Evolutionary conservation across 2,113 vertebrate species (phyloP).

Genomic region (Cryptoleucopteryx plumbea): DNA sequence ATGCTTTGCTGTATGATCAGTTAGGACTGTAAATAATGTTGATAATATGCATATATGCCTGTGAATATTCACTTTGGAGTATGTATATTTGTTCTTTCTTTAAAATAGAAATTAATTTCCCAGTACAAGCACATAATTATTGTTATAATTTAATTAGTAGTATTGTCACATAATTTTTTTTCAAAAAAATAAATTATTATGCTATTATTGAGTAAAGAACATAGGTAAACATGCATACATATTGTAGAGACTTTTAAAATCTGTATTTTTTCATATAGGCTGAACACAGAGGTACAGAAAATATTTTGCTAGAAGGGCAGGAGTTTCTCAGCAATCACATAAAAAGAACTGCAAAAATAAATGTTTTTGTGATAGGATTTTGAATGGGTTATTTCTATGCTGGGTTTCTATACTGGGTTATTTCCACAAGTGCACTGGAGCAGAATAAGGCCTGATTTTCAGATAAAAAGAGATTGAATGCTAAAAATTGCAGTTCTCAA

Average conservation of each 20-base stretch:
- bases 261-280: background rate
- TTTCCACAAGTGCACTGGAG: background rate
- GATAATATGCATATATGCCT: background rate
- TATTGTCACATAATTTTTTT: background rate
- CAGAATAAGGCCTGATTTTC: background rate
- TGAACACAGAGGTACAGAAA: background rate
- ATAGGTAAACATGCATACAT: slow-evolving; percentile 15
- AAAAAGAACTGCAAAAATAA: background rate
- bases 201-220: background rate
- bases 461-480: background rate
- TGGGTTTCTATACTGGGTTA: background rate
- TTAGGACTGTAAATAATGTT: background rate
- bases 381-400: background rate
- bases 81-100: background rate
- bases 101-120: background rate
- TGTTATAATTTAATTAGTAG: slow-evolving; percentile 31
- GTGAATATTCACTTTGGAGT: background rate
- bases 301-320: background rate
- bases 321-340: background rate
- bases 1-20: background rate
- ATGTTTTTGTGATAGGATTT: background rate
- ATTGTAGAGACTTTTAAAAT: background rate
- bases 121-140: background rate
- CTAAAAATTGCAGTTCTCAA: background rate
- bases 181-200: slow-evolving; percentile 30